Evolutionary conservation across 1,140 invertebrate species (phyloP).

Genomic region (Euschistus heros): DNA sequence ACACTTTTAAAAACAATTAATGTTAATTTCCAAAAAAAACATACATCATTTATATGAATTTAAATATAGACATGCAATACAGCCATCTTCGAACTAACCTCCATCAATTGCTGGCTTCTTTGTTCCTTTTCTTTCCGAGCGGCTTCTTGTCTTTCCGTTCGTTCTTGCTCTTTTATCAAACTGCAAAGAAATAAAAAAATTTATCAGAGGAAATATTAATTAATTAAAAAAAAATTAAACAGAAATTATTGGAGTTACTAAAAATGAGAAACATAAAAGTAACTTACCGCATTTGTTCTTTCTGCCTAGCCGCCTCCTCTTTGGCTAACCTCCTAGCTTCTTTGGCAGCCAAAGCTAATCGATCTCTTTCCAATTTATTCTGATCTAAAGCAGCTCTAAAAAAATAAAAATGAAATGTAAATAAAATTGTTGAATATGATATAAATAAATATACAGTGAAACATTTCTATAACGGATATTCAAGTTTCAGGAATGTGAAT

Average conservation of each 20-base stretch:
- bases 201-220: not conserved
- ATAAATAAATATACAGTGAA: too few relatives aligned
- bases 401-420: too few relatives aligned
- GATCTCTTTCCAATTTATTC: conserved; percentile 42
- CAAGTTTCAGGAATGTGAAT: too few relatives aligned
- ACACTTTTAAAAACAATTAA: conserved; percentile 25
- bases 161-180: conserved; percentile 63
- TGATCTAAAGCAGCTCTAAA: conserved; percentile 10
- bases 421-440: too few relatives aligned
- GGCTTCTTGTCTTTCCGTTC: conserved; percentile 63
- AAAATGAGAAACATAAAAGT: not conserved
- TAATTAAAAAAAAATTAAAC: not conserved
- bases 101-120: conserved; percentile 51
- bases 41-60: conserved; percentile 19
- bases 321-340: conserved; percentile 42
- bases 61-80: conserved; percentile 5
- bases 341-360: conserved; percentile 48
- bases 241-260: not conserved
- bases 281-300: conserved; percentile 44
- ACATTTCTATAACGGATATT: too few relatives aligned
- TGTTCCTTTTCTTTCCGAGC: conserved; percentile 60
- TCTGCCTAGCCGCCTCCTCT: conserved; percentile 45
- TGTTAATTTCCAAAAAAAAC: conserved; percentile 28
- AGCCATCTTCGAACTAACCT: conserved; percentile 39
- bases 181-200: conserved; percentile 37